These are phyloP conservation scores for Agrochola circellaris DNA, from an alignment of 2,888 invertebrate species.

Conservation along the genomic window DNA sequence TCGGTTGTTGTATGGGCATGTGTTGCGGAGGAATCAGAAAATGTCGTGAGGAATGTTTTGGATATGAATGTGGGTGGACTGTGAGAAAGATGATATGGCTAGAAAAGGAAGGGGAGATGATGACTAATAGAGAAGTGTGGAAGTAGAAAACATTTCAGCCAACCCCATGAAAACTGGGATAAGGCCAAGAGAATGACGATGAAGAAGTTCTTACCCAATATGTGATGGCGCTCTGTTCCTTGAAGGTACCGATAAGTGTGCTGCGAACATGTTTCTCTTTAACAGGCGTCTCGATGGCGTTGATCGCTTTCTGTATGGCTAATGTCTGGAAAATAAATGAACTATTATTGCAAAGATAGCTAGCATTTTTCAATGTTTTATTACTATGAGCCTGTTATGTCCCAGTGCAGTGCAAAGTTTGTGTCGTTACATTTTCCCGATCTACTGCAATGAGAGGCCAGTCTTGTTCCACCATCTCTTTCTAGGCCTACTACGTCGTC, in stretches of 20 bases:
- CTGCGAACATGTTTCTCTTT: conserved; percentile 99
- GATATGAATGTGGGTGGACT: neutral
- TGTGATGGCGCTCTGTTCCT: conserved; percentile 96
- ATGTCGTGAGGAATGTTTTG: neutral
- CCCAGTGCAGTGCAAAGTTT: neutral
- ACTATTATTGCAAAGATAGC: conserved; percentile 5
- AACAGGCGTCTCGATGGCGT: conserved; percentile 97
- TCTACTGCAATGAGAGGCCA: neutral
- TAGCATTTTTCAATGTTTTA: neutral
- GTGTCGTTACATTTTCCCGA: too few relatives aligned
- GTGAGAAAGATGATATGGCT: neutral
- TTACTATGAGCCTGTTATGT: neutral
- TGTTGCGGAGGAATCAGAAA: neutral
- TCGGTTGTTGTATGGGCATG: neutral
- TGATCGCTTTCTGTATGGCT: conserved; percentile 98
- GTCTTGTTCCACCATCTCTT: neutral
- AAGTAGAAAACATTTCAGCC: neutral
- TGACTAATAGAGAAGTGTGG: neutral
- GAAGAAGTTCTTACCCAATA: conserved; percentile 93
- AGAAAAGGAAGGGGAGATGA: neutral
- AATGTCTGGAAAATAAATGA: conserved; percentile 91
- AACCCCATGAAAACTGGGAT: neutral
- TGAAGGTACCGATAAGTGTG: conserved; percentile 98
- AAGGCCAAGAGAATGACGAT: neutral
- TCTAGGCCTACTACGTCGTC: neutral